Conservation (phyloP, 2,888 invertebrate species). For the Drosophila neutralis region DNA sequence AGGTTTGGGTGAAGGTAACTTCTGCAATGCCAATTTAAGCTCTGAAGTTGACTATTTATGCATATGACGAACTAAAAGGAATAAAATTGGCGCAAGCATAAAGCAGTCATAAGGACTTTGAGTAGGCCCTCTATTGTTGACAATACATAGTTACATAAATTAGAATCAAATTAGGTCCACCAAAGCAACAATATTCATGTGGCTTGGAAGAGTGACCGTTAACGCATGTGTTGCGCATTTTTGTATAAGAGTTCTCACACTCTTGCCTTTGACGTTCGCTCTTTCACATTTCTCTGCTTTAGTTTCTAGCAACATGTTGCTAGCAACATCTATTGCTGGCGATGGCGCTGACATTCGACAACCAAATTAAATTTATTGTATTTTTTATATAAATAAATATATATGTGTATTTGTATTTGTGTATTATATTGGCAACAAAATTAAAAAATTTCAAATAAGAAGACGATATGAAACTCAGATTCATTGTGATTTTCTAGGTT, state of each 20-base stretch:
- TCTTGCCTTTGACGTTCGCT: slow-evolving; percentile 2
- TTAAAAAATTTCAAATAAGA: background rate
- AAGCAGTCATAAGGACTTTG: slow-evolving; percentile 38
- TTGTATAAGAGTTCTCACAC: slow-evolving; percentile 49
- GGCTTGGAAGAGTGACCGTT: slow-evolving; percentile 34
- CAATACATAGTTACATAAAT: slow-evolving; percentile 67
- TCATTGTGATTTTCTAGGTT: background rate
- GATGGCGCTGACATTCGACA: background rate
- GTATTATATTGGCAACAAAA: background rate
- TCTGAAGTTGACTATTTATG: slow-evolving; percentile 12
- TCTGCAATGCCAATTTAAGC: background rate
- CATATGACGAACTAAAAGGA: slow-evolving; percentile 25
- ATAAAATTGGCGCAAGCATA: slow-evolving; percentile 47
- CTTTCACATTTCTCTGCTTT: slow-evolving; percentile 2
- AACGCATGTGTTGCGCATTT: slow-evolving; percentile 60
- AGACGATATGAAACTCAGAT: background rate
- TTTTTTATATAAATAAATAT: background rate
- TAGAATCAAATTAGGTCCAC: slow-evolving; percentile 68
- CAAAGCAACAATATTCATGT: slow-evolving; percentile 20
- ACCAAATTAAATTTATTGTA: background rate
- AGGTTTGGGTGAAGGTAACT: background rate
- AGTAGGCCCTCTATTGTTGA: slow-evolving; percentile 56
- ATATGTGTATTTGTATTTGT: background rate
- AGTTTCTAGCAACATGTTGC: slow-evolving; percentile 48
- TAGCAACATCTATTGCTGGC: slow-evolving; percentile 19